phyloP scores from a whole-genome alignment of 1,140 invertebrate genomes.

The Atopsyche davidsoni region DNA sequence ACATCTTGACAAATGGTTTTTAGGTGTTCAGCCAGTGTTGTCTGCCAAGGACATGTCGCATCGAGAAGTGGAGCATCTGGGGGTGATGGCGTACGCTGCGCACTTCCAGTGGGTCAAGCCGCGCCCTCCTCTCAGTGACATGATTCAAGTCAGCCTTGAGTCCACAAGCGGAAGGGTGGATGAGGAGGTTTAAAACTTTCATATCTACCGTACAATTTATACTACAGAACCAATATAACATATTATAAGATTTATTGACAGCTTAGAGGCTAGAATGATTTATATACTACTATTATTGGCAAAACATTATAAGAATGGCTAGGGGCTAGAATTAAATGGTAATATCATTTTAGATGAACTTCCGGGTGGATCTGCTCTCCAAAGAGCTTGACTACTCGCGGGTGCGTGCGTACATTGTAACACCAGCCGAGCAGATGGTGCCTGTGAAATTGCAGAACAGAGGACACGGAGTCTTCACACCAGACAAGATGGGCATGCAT shows the following conservation, averaged over 20 bases:
- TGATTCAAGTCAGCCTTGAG: slow-evolving; percentile 68
- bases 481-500: slow-evolving; percentile 89
- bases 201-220: no score
- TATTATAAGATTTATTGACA: no score
- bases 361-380: slow-evolving; percentile 71
- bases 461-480: slow-evolving; percentile 78
- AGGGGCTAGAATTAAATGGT: neutral
- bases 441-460: slow-evolving; percentile 59
- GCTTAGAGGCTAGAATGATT: no score
- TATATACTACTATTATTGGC: no score
- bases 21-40: slow-evolving; percentile 82
- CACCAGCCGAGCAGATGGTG: slow-evolving; percentile 58
- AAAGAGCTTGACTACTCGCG: slow-evolving; percentile 72
- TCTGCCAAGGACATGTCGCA: slow-evolving; percentile 91
- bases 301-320: neutral
- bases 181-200: slow-evolving; percentile 60
- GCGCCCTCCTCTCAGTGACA: slow-evolving; percentile 69
- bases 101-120: slow-evolving; percentile 84
- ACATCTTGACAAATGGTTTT: neutral
- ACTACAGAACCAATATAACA: no score
- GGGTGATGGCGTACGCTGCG: slow-evolving; percentile 92
- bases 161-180: slow-evolving; percentile 76
- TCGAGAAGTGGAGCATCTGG: slow-evolving; percentile 89
- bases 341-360: slow-evolving; percentile 63
- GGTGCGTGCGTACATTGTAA: slow-evolving; percentile 77